Evolutionary conservation across 2,888 invertebrate genomes (phyloP).

Genomic region (Charanyca ferruginea): DNA sequence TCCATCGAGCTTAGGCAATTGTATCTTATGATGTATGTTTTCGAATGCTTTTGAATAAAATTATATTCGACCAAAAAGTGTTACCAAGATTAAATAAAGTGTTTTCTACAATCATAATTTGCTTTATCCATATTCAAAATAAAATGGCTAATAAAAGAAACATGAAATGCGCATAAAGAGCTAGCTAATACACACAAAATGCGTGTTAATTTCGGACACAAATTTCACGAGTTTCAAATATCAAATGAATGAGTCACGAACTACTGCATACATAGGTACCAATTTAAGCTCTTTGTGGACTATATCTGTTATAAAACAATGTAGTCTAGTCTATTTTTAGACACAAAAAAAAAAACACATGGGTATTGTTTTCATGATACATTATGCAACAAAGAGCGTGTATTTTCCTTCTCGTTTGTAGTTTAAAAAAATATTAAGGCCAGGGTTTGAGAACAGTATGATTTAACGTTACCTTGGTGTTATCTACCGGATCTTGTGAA

Average conservation of each 20-base stretch:
- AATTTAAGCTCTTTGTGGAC: constrained; percentile 36
- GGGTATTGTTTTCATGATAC: constrained; percentile 17
- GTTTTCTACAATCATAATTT: not conserved
- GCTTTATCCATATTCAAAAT: not conserved
- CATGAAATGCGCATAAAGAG: constrained; percentile 9
- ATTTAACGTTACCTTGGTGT: constrained; percentile 37
- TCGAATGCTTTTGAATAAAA: constrained; percentile 15
- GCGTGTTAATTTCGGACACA: constrained; percentile 22
- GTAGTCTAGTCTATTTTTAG: constrained; percentile 11
- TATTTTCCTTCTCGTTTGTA: constrained; percentile 5
- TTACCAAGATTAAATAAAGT: not conserved
- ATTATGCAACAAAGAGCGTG: constrained; percentile 3
- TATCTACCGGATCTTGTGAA: constrained; percentile 35
- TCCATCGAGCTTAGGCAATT: constrained; percentile 1
- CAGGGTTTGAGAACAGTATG: constrained; percentile 17
- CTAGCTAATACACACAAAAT: constrained; percentile 32
- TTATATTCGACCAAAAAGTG: not conserved
- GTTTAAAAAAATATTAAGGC: constrained; percentile 15
- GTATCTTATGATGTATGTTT: not conserved
- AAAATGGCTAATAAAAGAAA: constrained; percentile 3
- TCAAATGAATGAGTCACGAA: constrained; percentile 43
- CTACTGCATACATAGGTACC: constrained; percentile 12
- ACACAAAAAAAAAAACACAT: constrained; percentile 4
- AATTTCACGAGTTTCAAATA: constrained; percentile 46
- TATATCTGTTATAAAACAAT: constrained; percentile 25